phyloP scores from a whole-genome alignment of 2,888 invertebrate species.

The Mythimna vitellina region DNA sequence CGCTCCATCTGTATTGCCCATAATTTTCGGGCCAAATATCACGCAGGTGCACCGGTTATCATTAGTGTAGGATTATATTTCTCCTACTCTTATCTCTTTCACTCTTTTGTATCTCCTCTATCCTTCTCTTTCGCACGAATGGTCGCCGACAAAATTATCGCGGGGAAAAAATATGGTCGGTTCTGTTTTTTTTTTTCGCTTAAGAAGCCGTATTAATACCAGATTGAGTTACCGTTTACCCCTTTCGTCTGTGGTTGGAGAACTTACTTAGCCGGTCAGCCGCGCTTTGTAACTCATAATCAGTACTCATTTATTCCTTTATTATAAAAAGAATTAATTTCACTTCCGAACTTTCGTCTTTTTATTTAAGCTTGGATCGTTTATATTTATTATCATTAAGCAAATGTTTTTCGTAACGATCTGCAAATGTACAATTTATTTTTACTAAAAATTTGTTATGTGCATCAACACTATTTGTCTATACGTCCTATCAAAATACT shows the following conservation, averaged over 20 bases:
- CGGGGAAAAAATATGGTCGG: slow-evolving; percentile 60
- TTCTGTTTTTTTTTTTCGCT: slow-evolving; percentile 62
- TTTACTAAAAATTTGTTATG: background rate
- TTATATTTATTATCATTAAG: background rate
- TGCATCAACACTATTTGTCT: background rate
- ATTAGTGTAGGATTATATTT: slow-evolving; percentile 83
- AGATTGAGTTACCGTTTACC: slow-evolving; percentile 70
- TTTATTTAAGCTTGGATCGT: background rate
- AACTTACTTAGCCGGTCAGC: slow-evolving; percentile 41
- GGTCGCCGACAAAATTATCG: slow-evolving; percentile 66
- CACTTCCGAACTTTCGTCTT: background rate
- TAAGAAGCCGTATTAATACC: slow-evolving; percentile 73
- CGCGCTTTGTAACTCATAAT: slow-evolving; percentile 27
- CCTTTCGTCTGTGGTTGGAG: slow-evolving; percentile 67
- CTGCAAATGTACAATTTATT: background rate
- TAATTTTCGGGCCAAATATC: slow-evolving; percentile 79
- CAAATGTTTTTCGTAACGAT: background rate
- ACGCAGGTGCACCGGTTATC: slow-evolving; percentile 85
- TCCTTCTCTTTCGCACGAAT: slow-evolving; percentile 60
- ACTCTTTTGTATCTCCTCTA: slow-evolving; percentile 52
- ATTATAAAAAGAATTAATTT: background rate
- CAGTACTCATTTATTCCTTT: slow-evolving; percentile 6
- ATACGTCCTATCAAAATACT: background rate
- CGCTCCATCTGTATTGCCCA: slow-evolving; percentile 74
- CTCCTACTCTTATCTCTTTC: slow-evolving; percentile 72